Percentiles rank a stretch among this genome's conserved stretches.
These are phyloP conservation scores for Drosophila nr. perissopoda DNA, from an alignment of 2,888 invertebrate genomes.

Conservation along the genomic window DNA sequence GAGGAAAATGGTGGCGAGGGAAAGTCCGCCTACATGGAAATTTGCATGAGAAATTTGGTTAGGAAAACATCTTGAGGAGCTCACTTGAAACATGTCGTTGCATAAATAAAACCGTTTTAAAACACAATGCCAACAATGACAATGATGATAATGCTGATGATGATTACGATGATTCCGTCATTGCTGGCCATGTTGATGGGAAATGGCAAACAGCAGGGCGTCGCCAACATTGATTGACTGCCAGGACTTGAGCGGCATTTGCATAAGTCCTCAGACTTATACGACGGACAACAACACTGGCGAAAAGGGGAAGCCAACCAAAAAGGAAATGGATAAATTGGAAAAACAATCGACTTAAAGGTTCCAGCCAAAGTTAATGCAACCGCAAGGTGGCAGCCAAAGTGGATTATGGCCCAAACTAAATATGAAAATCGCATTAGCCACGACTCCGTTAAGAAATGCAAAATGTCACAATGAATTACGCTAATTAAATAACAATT, in stretches of 20 bases:
- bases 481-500: constrained; percentile 25
- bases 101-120: constrained; percentile 77
- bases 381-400: constrained; percentile 3
- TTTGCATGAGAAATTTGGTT: constrained; percentile 77
- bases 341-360: constrained; percentile 19
- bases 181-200: not conserved
- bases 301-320: not conserved
- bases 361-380: constrained; percentile 14
- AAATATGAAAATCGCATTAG: constrained; percentile 28
- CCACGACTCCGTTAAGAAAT: not conserved
- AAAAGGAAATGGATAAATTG: constrained; percentile 17
- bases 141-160: constrained; percentile 34
- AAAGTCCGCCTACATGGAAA: constrained; percentile 60
- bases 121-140: constrained; percentile 47
- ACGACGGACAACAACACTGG: constrained; percentile 41
- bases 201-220: constrained; percentile 18
- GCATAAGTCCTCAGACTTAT: constrained; percentile 61
- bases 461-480: not conserved
- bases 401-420: constrained; percentile 13
- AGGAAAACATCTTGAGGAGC: constrained; percentile 67
- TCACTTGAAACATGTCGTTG: constrained; percentile 73
- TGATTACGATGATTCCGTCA: constrained; percentile 10
- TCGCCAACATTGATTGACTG: constrained; percentile 62
- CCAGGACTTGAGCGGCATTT: constrained; percentile 55
- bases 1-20: not conserved